Evolutionary conservation across 2,888 invertebrate genomes (phyloP), one percentile per base, ranked within the genome.

Genomic region (Minunthozetes semirufus): DNA sequence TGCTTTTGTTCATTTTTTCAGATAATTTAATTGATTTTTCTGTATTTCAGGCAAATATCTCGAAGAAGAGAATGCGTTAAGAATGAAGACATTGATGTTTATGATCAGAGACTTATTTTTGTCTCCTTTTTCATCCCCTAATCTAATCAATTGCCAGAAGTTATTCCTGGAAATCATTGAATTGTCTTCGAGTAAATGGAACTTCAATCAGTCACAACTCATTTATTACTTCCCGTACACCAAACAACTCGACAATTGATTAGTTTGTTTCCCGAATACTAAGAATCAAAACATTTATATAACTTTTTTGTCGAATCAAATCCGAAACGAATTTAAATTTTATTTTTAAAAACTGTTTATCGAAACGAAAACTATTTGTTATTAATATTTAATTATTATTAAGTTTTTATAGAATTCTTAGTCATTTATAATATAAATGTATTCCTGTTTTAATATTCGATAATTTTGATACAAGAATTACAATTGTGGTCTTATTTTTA

Each of bases 111-210:
- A 94, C 84, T 91, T 91, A 11, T 93, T 94, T 85, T 87, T 94
- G 77, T 68, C 80, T 75, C 73, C 72, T 73, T 74, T 72, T 53
- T 25, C 25, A 15, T 22, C 46, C 1, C 72, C 76, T n/a, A 77
- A 75, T 46, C 81, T 87, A 89, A 42, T 74, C 13, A 17, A 87
- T 87, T 90, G 91, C 77, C 88, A 91, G 79, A 90, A 92, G 82
- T 93, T 92, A 1, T 86, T 94, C 76, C 86, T 94, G 77, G 94
- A 94, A 84, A 86, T 94, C 75, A 93, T 94, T 79, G 94, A 94
- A 83, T 86, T 94, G 75, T 91, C 92, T 83, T 93, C 94, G 0
- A 91, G 92, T 0, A 89, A 91, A 83, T 94, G 94, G 94, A 91
- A 92, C 82, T 87, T 94, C 78, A 91, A 93, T 25, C 92, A 93